Conservation (phyloP, 2,113 vertebrate genomes). For the Heterochromis multidens region DNA sequence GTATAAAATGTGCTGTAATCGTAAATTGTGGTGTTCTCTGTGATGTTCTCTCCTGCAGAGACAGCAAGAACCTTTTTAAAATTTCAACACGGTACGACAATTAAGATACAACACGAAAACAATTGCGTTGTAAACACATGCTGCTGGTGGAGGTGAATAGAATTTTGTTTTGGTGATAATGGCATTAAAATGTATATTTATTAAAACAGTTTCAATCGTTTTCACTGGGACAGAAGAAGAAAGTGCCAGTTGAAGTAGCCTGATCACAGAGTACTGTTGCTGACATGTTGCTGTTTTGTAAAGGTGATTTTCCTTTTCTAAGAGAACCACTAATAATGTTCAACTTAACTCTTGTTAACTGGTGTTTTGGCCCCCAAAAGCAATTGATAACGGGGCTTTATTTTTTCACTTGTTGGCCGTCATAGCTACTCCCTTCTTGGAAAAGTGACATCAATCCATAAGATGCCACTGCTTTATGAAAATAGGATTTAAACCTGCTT, state of each 20-base stretch:
- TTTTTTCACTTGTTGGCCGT: not conserved
- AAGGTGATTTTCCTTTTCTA: not conserved
- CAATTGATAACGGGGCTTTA: not conserved
- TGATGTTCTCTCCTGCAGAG: not conserved
- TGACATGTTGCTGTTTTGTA: not conserved
- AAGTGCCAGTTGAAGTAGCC: not conserved
- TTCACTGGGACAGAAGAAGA: not conserved
- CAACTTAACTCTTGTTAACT: not conserved
- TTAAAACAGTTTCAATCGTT: no score
- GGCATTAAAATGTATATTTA: no score
- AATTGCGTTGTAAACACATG: no score
- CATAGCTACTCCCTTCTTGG: not conserved
- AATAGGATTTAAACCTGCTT: not conserved
- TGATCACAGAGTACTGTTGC: not conserved
- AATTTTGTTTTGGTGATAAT: no score
- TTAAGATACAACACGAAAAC: not conserved
- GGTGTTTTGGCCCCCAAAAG: not conserved
- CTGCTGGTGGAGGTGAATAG: no score
- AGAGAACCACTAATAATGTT: not conserved
- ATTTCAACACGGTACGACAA: not conserved
- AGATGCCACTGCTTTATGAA: not conserved
- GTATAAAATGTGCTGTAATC: not conserved
- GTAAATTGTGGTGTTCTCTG: fast-evolving
- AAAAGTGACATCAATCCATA: not conserved
- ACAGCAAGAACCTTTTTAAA: not conserved